Evolutionary conservation across 2,113 vertebrate species (phyloP), one percentile per base, ranked within the genome.

Genomic region (Mustela nigripes): DNA sequence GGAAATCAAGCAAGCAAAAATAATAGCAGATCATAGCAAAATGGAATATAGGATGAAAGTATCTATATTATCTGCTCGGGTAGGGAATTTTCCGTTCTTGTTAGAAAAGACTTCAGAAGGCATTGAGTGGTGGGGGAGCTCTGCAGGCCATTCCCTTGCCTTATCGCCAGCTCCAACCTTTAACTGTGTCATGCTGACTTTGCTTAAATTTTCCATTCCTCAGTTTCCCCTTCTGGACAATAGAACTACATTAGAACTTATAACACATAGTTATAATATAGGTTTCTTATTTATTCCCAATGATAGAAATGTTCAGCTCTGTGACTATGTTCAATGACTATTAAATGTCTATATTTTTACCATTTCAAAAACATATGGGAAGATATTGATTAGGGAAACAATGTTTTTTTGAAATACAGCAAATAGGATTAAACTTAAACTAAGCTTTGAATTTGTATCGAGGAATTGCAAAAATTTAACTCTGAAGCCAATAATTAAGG

Each of bases 111-210:
- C 22, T 36, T 1, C 4, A 18, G 2, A 6, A 1, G 12, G 16
- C 0, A 0, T 4, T 19, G 9, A 74, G 2, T 2, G 2, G 24
- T 2, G 11, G 11, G 45, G 5, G 1, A 45, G 7, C 0, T 24
- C 36, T 24, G 14, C 1, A 83, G 45, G 33, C 1, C 1, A 1
- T 11, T 11, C 15, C 16, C 10, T 45, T 15, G 7, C 2, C 26
- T n/a, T 11, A 5, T 11, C 16, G 7, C 67, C 2, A 0, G 18
- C 48, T 79, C 42, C 6, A 58, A 7, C 0, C 8, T 73, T 50
- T 45, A 15, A 14, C 16, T 31, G 0, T 7, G 39, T 50, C 4
- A 1, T 18, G 26, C 45, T 33, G 4, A 11, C 11, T 62, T 39
- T 36, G n/a, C 14, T 48, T 58, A 65, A 56, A 28, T 19, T 58